phyloP scores from a whole-genome alignment of 2,113 vertebrate genomes.

The Rhineura floridana region DNA sequence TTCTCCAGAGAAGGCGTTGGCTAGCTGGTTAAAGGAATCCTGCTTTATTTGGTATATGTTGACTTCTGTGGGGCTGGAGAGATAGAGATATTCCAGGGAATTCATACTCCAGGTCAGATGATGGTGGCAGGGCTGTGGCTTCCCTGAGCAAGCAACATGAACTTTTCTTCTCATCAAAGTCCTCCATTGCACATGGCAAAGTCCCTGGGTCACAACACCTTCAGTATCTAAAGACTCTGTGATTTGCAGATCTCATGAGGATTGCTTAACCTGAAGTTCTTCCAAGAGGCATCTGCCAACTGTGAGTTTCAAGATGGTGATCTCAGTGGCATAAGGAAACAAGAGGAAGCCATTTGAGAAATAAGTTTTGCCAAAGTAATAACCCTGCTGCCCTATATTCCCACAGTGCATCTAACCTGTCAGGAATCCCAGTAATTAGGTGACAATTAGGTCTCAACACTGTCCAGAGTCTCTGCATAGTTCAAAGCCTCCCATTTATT shows the following conservation, averaged over 20 bases:
- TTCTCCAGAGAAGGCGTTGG: too few species aligned
- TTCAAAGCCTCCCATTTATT: slow-evolving; percentile 45
- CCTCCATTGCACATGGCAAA: too few species aligned
- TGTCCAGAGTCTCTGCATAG: slow-evolving; percentile 20
- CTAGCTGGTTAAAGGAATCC: too few species aligned
- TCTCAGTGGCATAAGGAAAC: neutral
- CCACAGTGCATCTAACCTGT: slow-evolving; percentile 18
- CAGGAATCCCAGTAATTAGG: slow-evolving; percentile 28
- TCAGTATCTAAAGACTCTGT: neutral
- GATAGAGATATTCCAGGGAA: too few species aligned
- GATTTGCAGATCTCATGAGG: neutral
- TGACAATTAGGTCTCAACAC: slow-evolving; percentile 18
- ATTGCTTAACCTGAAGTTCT: neutral
- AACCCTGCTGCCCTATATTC: neutral
- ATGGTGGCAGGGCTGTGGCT: neutral
- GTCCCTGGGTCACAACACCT: neutral
- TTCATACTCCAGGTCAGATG: too few species aligned
- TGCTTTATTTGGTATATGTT: too few species aligned
- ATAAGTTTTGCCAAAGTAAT: neutral
- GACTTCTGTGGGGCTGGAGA: too few species aligned
- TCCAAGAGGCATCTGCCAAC: neutral
- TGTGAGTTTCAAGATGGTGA: neutral
- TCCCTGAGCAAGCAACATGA: neutral
- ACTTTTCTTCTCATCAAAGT: too few species aligned
- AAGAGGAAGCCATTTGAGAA: neutral